Evolutionary conservation across 2,888 invertebrate species (phyloP), one percentile per base, ranked within the genome.

Genomic region (Pyrrhosoma nymphula): DNA sequence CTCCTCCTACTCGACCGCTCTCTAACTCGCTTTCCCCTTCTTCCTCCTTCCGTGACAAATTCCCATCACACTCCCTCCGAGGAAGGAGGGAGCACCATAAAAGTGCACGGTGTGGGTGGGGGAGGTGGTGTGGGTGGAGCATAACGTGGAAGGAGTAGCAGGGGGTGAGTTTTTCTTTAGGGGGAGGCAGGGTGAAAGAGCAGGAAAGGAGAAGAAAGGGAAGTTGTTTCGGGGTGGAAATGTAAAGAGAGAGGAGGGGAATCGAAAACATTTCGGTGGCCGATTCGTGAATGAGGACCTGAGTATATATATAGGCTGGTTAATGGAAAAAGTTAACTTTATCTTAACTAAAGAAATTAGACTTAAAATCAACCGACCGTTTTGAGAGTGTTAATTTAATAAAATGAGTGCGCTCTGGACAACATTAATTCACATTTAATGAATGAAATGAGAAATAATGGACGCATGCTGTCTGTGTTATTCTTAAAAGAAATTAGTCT

Each of bases 11-110:
- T 23, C 91, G 47, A 2, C 69, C 75, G 47, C 56, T 30, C 93
- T 75, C 75, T 23, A 30, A 35, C 69, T 30, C 30, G 35, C 35
- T 35, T 47, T 93, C 47, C 47, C 93, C n/a, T 39, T 26, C 39
- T 91, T 69, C 35, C 93, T 23, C 39, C 47, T 69, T 35, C 63
- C 60, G 55, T 90, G 90, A 60, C 90, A 91, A 91, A 82, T 82
- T 82, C 82, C 82, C 82, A 82, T 82, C 82, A 82, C 23, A 82
- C 82, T 89, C 47, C 89, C 89, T 89, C 56, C n/a, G 23, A 16
- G 12, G 55, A 90, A 90, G 55, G n/a, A 56, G 56, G 56, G 90
- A 90, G 56, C 4, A 47, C 35, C 56, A 90, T 56, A 90, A 90
- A 56, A 30, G 56, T 20, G 90, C 39, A 69, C 18, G 47, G 47